Evolutionary conservation across 2,113 vertebrate genomes (phyloP), one percentile per base, ranked within the genome.

Genomic region (Salvelinus sp.): DNA sequence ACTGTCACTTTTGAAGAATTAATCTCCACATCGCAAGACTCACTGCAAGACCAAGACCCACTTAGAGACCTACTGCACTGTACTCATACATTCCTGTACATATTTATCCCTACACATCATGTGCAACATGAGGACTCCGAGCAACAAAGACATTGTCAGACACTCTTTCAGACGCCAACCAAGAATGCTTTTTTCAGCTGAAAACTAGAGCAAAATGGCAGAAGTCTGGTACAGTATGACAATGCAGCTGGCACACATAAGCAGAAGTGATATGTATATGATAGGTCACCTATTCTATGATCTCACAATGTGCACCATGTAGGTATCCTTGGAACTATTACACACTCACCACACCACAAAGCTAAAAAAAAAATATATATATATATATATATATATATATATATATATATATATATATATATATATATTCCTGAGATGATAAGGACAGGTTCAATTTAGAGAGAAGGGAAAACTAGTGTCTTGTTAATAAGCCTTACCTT

Each of bases 401-500:
- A 20, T 28, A 69, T 38, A 57, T 54, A n/a, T n/a, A n/a, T n/a
- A n/a, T n/a, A n/a, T 4, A 28, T 28, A 20, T 2, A 27, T 33
- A 68, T n/a, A 20, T 28, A 69, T 38, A 57, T 54, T 54, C 16
- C 50, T 27, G 44, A 20, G 10, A 5, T 28, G 18, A 30, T 20
- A 67, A 23, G 50, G 58, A 25, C 33, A 3, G 64, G 75, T 76
- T 79, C 69, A 74, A 63, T 85, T 74, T 76, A 25, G 76, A 48
- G 48, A 5, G 44, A 14, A 54, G 73, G 48, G 66, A 63, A 78
- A 74, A 65, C 74, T 14, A 18, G 30, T 47, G 66, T 23, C 68
- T 73, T 74, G 79, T 82, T 85, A 76, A 68, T 14, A 77, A 69
- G 76, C 30, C 27, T 38, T 20, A 68, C 28, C 14, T 68, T 74